Evolutionary conservation across 2,888 invertebrate genomes (phyloP), one percentile per base, ranked within the genome.

Genomic region (Pristionchus maxplancki): DNA sequence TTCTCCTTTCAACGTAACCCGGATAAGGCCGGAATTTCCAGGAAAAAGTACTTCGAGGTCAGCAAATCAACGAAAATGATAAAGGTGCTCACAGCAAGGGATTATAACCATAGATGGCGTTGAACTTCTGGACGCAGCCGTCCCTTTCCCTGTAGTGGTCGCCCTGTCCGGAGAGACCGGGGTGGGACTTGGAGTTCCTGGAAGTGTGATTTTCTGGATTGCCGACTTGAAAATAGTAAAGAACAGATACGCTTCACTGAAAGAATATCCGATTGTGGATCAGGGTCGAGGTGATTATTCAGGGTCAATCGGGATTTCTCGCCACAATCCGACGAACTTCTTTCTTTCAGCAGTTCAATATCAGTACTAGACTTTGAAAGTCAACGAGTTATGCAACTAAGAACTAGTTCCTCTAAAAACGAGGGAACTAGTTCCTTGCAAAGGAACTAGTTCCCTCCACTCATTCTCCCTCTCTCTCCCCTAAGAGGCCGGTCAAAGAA

Each of bases 41-140:
- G 13, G 6, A 6, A 48, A 48, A 13, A 48, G 13, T 48, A 9
- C 13, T 6, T 48, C 48, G 48, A 48, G 48, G 8, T 13, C 48
- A n/a, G n/a, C n/a, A n/a, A n/a, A n/a, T n/a, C 13, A 48, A 17
- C 1, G 48, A 48, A 48, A 15, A 1, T 62, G 9, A 20, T 62
- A 13, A 8, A 13, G 17, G 17, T 0, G 98, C 98, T 95, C 98
- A 78, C 78, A 44, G 11, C n/a, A 78, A 44, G 1, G 78, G 78
- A 78, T 78, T 78, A 28, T 78, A 78, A 44, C 78, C 78, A 24
- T 78, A 78, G n/a, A 78, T 78, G 24, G n/a, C n/a, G 20, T 78
- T 78, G 44, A 78, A 78, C 78, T 44, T 40, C 40, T 48, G 78
- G 13, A 78, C 44, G n/a, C 78, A 78, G n/a, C 34, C 78, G 28